These are phyloP conservation scores for Charina bottae DNA, from an alignment of 2,113 vertebrate genomes.

Conservation along the genomic window DNA sequence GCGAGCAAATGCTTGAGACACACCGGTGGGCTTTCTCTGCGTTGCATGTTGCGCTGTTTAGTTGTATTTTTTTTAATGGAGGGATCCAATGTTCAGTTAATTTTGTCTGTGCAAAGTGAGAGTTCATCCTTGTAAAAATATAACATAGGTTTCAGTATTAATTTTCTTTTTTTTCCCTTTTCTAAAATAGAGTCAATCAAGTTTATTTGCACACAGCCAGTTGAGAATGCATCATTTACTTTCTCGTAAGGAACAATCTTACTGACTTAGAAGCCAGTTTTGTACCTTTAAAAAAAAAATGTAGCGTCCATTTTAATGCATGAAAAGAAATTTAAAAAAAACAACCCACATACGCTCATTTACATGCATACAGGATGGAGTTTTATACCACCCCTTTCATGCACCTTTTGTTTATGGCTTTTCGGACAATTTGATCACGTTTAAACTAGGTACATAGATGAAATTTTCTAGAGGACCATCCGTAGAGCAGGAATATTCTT, in stretches of 20 bases:
- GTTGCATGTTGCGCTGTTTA: background rate
- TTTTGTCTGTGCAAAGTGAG: constrained; percentile 53
- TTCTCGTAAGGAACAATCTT: constrained; percentile 49
- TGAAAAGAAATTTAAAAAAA: background rate
- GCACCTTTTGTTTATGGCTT: accelerated
- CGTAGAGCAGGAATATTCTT: background rate
- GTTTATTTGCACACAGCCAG: constrained; percentile 46
- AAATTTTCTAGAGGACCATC: constrained; percentile 23
- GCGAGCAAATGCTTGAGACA: constrained; percentile 30
- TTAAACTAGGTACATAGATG: constrained; percentile 29
- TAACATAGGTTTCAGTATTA: constrained; percentile 60
- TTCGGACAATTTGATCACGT: constrained; percentile 5
- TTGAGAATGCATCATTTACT: constrained; percentile 50
- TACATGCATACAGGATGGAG: background rate
- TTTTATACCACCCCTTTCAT: background rate
- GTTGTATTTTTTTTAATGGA: constrained; percentile 14
- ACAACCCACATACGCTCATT: background rate
- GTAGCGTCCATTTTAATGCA: background rate
- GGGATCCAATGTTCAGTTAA: constrained; percentile 55
- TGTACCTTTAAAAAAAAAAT: background rate
- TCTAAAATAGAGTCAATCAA: constrained; percentile 35
- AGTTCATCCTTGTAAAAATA: constrained; percentile 42
- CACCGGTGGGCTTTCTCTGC: constrained; percentile 33
- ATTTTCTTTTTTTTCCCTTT: constrained; percentile 13
- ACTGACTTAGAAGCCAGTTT: constrained; percentile 28